Percentiles rank a stretch among this genome's conserved stretches.
These are phyloP conservation scores for Leptinotarsa rubiginosa DNA, from an alignment of 2,888 invertebrate species.

Conservation along the genomic window DNA sequence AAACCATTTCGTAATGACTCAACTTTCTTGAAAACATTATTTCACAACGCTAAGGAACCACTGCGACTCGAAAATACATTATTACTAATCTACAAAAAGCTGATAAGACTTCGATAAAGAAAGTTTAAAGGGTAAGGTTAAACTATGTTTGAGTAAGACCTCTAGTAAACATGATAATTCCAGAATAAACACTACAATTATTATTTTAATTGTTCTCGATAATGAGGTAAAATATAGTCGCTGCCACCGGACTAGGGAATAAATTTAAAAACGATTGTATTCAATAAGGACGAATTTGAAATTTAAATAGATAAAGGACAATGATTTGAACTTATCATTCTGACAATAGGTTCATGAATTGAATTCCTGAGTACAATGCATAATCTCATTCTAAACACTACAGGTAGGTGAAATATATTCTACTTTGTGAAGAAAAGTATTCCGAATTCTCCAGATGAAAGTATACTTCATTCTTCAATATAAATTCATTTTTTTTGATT, in stretches of 20 bases:
- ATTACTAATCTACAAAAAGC: constrained; percentile 32
- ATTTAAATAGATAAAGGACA: constrained; percentile 32
- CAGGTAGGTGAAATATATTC: constrained; percentile 25
- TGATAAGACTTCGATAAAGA: constrained; percentile 37
- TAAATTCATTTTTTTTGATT: not conserved
- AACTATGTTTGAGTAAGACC: constrained; percentile 39
- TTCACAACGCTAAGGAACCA: constrained; percentile 31
- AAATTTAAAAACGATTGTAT: constrained; percentile 28
- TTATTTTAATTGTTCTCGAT: constrained; percentile 31
- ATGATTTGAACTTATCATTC: constrained; percentile 27
- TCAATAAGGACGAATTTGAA: constrained; percentile 32
- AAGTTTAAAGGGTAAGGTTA: constrained; percentile 40
- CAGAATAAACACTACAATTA: constrained; percentile 44
- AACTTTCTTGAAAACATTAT: constrained; percentile 5
- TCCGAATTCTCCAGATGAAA: constrained; percentile 1
- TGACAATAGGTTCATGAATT: not conserved
- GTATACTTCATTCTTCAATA: not conserved
- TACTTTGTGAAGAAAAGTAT: constrained; percentile 4
- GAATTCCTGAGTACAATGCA: constrained; percentile 17
- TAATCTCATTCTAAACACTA: constrained; percentile 16
- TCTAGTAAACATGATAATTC: constrained; percentile 44
- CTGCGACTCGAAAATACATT: constrained; percentile 30
- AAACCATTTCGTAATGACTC: not conserved
- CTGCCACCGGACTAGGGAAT: constrained; percentile 10
- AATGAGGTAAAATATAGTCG: constrained; percentile 23